Percentiles rank a stretch among this genome's conserved stretches.
Evolutionary conservation across 2,113 vertebrate genomes (phyloP).

Genomic region (Oreochromis tanganicae): DNA sequence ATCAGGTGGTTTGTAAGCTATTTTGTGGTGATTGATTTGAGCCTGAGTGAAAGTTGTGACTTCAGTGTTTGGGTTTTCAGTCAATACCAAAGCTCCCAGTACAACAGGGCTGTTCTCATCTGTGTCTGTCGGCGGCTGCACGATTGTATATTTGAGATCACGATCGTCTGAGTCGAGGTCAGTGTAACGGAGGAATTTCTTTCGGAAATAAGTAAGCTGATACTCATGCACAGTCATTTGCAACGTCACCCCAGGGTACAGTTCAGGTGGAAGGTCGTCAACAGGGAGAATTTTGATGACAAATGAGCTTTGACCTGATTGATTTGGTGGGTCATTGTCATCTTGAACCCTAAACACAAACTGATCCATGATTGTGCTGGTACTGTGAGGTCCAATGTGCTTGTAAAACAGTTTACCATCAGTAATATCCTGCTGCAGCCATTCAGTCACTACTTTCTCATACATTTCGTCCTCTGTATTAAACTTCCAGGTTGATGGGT

Average conservation of each 20-base stretch:
- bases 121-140: conserved; percentile 81
- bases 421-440: conserved; percentile 85
- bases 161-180: conserved; percentile 91
- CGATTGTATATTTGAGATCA: conserved; percentile 83
- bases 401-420: conserved; percentile 86
- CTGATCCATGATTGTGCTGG: conserved; percentile 81
- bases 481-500: conserved; percentile 80
- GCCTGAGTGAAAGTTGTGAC: conserved; percentile 90
- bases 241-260: conserved; percentile 79
- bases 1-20: conserved; percentile 86
- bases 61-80: conserved; percentile 77
- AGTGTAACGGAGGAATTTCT: conserved; percentile 83
- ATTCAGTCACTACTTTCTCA: conserved; percentile 84
- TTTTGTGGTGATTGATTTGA: conserved; percentile 96
- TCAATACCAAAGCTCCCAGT: conserved; percentile 83
- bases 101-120: conserved; percentile 81
- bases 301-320: conserved; percentile 79
- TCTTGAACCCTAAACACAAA: conserved; percentile 86
- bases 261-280: conserved; percentile 87
- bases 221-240: conserved; percentile 89
- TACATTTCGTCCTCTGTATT: conserved; percentile 79
- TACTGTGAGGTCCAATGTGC: conserved; percentile 83
- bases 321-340: conserved; percentile 92
- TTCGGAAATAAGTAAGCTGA: conserved; percentile 82
- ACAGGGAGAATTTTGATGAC: conserved; percentile 82